Evolutionary conservation across 2,888 invertebrate species (phyloP).

Genomic region (Crioceris asparagi): DNA sequence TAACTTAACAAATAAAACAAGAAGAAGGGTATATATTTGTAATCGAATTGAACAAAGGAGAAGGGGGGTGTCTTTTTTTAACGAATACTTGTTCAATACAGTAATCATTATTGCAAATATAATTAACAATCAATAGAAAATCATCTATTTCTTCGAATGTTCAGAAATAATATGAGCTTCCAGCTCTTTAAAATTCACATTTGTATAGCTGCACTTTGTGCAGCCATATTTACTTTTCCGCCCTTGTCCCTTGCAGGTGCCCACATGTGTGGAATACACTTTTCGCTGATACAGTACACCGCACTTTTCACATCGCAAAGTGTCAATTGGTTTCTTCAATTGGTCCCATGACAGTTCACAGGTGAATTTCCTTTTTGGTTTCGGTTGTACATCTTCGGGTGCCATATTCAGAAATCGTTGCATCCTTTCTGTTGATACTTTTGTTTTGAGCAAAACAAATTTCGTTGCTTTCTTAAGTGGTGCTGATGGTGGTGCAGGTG

Average conservation of each 20-base stretch:
- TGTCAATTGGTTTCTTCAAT: conserved; percentile 28
- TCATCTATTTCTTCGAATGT: conserved; percentile 15
- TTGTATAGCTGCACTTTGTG: conserved; percentile 29
- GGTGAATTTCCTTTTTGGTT: conserved; percentile 17
- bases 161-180: conserved; percentile 24
- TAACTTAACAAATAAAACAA: too few relatives aligned
- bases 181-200: conserved; percentile 25
- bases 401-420: conserved; percentile 30
- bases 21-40: too few relatives aligned
- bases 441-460: conserved; percentile 7
- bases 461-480: conserved; percentile 1
- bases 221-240: conserved; percentile 29
- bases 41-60: too few relatives aligned
- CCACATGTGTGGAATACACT: conserved; percentile 24
- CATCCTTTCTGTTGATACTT: conserved; percentile 20
- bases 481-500: too few relatives aligned
- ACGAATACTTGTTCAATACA: too few relatives aligned
- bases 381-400: conserved; percentile 21
- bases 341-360: conserved; percentile 24
- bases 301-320: conserved; percentile 30
- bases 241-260: conserved; percentile 23
- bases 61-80: too few relatives aligned
- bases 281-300: conserved; percentile 27
- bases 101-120: too few relatives aligned
- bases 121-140: too few relatives aligned